Percentiles rank a stretch among this genome's conserved stretches.
Conservation (phyloP, 2,797 vertebrate species). For the Gephyroberyx darwinii region DNA sequence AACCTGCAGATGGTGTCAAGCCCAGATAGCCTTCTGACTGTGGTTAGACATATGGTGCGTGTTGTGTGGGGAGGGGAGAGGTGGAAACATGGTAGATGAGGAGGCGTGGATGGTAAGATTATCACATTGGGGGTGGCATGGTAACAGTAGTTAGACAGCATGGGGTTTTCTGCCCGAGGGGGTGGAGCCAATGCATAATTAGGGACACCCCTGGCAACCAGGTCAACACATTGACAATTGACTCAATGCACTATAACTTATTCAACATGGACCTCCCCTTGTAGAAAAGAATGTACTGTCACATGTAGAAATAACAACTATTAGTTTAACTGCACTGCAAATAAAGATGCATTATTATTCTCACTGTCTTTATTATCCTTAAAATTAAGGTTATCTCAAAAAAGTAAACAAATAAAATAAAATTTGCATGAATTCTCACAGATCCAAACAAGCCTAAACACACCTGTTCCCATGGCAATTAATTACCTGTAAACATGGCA, state of each 20-base stretch:
- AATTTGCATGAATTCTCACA: constrained; percentile 17
- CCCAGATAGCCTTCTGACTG: neutral
- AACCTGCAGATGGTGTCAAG: constrained; percentile 12
- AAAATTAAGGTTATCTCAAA: neutral
- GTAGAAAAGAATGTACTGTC: constrained; percentile 3
- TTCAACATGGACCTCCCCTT: constrained; percentile 47
- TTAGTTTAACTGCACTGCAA: neutral
- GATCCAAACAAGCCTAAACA: constrained; percentile 38
- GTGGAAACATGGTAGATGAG: neutral
- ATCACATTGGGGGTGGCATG: constrained; percentile 8
- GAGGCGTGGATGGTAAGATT: constrained; percentile 15
- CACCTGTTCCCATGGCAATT: constrained; percentile 28
- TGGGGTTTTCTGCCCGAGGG: constrained; percentile 26
- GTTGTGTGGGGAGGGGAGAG: neutral
- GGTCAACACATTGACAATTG: constrained; percentile 40
- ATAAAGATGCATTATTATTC: neutral
- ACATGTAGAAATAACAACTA: constrained; percentile 5
- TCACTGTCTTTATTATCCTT: neutral
- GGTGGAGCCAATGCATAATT: constrained; percentile 22
- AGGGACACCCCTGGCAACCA: constrained; percentile 51
- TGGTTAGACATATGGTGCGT: neutral
- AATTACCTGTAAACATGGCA: constrained; percentile 22
- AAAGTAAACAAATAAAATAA: neutral
- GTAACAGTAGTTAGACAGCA: constrained; percentile 1
- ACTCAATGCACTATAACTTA: constrained; percentile 47